A percentile compares a stretch with the other conserved stretches of the same genome.
phyloP scores from a whole-genome alignment of 1,140 invertebrate genomes.

The Anastatus disparis region DNA sequence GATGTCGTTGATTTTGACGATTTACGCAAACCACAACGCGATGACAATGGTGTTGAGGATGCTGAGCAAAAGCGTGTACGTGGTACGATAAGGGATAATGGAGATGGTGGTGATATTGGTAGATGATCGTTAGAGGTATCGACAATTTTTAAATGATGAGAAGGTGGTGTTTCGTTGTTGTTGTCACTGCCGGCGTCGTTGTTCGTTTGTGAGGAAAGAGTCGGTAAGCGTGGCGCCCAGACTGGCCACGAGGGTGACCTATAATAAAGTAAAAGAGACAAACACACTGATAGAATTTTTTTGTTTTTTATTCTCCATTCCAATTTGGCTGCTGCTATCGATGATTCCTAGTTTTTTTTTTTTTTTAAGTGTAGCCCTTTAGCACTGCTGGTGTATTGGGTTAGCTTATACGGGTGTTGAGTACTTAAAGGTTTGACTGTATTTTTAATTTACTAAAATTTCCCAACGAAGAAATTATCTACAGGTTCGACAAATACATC shows the following conservation, averaged over 20 bases:
- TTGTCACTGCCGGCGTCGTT: conserved; percentile 31
- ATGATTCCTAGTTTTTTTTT: background rate
- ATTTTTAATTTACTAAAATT: too few relatives aligned
- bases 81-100: conserved; percentile 11
- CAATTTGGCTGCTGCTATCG: background rate
- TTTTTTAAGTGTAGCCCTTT: too few relatives aligned
- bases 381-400: background rate
- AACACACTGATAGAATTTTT: conserved; percentile 24
- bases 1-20: background rate
- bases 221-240: conserved; percentile 67
- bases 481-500: background rate
- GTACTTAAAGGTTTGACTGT: too few relatives aligned
- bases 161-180: conserved; percentile 36
- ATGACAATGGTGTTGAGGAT: background rate
- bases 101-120: conserved; percentile 37
- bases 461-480: background rate
- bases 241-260: conserved; percentile 72
- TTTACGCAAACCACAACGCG: background rate
- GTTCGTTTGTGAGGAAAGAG: conserved; percentile 23
- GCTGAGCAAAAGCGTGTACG: conserved; percentile 11
- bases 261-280: conserved; percentile 59
- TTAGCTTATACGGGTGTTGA: too few relatives aligned
- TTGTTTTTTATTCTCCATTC: background rate
- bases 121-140: conserved; percentile 4
- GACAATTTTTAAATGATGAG: background rate